Evolutionary conservation across 2,797 vertebrate species (phyloP).

Genomic region (Enteromius thamalakanensis): DNA sequence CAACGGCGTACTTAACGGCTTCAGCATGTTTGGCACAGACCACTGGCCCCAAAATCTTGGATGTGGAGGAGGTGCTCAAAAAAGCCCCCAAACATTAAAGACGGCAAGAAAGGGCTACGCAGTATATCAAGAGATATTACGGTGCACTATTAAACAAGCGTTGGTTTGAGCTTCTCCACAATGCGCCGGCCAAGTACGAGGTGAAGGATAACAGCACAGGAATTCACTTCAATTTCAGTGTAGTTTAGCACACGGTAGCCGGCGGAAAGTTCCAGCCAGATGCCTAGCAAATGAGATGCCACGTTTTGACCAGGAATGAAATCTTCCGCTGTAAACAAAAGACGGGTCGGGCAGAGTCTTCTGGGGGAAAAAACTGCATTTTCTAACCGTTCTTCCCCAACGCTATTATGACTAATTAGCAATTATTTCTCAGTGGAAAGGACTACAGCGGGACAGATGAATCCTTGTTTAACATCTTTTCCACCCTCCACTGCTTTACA

Average conservation of each 20-base stretch:
- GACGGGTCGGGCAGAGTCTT: slow-evolving; percentile 56
- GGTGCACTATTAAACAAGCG: slow-evolving; percentile 67
- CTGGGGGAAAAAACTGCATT: slow-evolving; percentile 24
- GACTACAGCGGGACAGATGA: not conserved
- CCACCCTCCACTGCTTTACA: slow-evolving; percentile 18
- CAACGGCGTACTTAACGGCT: slow-evolving; percentile 87
- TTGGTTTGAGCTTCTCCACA: slow-evolving; percentile 55
- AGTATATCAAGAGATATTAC: slow-evolving; percentile 61
- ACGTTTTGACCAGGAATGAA: slow-evolving; percentile 60
- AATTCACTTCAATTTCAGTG: slow-evolving; percentile 52
- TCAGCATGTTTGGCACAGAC: slow-evolving; percentile 89
- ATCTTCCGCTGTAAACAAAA: slow-evolving; percentile 59
- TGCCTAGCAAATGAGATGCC: slow-evolving; percentile 56
- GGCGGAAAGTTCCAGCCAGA: slow-evolving; percentile 66
- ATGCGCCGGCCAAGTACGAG: slow-evolving; percentile 40
- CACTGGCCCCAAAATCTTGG: slow-evolving; percentile 63
- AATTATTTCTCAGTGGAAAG: slow-evolving; percentile 28
- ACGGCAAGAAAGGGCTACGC: slow-evolving; percentile 63
- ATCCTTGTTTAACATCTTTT: slow-evolving; percentile 18
- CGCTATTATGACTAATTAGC: slow-evolving; percentile 42
- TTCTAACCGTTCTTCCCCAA: slow-evolving; percentile 37
- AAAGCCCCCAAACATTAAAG: slow-evolving; percentile 73
- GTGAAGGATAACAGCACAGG: slow-evolving; percentile 47
- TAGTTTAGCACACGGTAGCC: slow-evolving; percentile 64
- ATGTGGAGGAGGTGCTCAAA: slow-evolving; percentile 63